A percentile compares a stretch with the other conserved stretches of the same genome.
Conservation (phyloP, 2,113 vertebrate species). For the Vidua macroura region DNA sequence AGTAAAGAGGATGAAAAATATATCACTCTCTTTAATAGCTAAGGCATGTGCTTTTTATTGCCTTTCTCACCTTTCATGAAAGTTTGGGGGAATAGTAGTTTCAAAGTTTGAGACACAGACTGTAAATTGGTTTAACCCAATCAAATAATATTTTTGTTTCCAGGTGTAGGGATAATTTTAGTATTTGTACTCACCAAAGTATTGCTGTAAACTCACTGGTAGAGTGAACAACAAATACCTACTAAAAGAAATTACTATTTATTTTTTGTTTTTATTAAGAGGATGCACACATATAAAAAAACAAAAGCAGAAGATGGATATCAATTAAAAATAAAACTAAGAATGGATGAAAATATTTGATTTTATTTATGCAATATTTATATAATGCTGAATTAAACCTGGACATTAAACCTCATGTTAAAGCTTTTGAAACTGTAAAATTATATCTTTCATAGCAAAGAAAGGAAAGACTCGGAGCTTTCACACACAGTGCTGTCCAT, state of each 20-base stretch:
- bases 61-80: not conserved
- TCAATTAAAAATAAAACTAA: not conserved
- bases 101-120: not conserved
- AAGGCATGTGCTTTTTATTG: not conserved
- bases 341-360: not conserved
- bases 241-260: not conserved
- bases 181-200: not conserved
- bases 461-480: not conserved
- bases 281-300: not conserved
- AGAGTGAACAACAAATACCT: not conserved
- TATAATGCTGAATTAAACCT: not conserved
- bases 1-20: constrained; percentile 44
- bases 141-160: not conserved
- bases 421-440: not conserved
- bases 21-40: not conserved
- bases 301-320: not conserved
- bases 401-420: not conserved
- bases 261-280: not conserved
- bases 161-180: not conserved
- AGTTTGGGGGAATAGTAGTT: not conserved
- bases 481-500: not conserved
- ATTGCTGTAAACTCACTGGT: not conserved
- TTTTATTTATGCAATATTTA: not conserved
- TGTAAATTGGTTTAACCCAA: not conserved
- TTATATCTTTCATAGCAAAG: not conserved